Evolutionary conservation across 2,113 vertebrate genomes (phyloP).

Genomic region (Meleagris gallopavo): DNA sequence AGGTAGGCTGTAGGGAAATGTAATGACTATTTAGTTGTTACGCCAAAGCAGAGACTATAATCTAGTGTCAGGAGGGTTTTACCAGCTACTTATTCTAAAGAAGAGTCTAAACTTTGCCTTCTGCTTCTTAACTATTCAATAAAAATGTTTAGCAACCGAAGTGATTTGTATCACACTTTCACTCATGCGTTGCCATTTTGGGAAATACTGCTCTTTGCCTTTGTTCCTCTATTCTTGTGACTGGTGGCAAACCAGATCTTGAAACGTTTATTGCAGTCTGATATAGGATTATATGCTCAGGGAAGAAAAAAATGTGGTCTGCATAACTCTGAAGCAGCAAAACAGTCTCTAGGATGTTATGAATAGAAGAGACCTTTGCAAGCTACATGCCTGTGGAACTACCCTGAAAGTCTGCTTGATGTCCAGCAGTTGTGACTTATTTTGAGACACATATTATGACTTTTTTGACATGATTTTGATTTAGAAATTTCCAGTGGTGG

Average conservation of each 20-base stretch:
- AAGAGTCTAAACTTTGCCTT: neutral
- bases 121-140: neutral
- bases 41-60: neutral
- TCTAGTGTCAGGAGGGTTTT: neutral
- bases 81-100: neutral
- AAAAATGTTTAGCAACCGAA: neutral
- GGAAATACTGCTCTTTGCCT: neutral
- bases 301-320: neutral
- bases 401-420: neutral
- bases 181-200: accelerated
- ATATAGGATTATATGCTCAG: neutral
- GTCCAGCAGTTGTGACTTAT: neutral
- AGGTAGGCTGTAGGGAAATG: constrained; percentile 1
- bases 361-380: neutral
- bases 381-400: constrained; percentile 5
- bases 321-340: neutral
- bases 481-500: neutral
- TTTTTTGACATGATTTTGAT: constrained; percentile 28
- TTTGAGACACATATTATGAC: neutral
- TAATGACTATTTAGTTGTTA: constrained; percentile 38
- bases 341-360: constrained; percentile 16
- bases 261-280: neutral
- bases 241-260: neutral
- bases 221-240: neutral
- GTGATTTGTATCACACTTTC: neutral